phyloP scores from a whole-genome alignment of 2,888 invertebrate species.

The Agrilus cyanescens region DNA sequence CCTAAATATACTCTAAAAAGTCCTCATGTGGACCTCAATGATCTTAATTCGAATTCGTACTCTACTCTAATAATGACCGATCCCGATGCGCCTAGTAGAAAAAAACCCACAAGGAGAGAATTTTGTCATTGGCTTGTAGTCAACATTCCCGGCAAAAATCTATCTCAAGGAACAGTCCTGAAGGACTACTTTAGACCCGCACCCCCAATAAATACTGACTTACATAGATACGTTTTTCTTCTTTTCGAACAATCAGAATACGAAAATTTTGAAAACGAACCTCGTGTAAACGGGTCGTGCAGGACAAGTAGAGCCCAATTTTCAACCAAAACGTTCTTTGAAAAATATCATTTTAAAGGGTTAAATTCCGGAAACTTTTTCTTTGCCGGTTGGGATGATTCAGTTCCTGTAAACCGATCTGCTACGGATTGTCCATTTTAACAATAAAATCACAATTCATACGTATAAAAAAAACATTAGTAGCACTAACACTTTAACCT shows the following conservation, averaged over 20 bases:
- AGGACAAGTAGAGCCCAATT: slow-evolving; percentile 35
- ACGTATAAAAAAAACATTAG: no score
- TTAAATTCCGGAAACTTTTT: slow-evolving; percentile 53
- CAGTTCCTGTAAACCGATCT: slow-evolving; percentile 31
- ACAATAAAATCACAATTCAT: no score
- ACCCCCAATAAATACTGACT: slow-evolving; percentile 57
- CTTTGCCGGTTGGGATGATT: slow-evolving; percentile 47
- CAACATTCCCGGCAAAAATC: slow-evolving; percentile 54
- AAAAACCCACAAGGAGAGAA: slow-evolving; percentile 55
- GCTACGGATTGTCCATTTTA: not conserved
- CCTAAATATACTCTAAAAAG: slow-evolving; percentile 58
- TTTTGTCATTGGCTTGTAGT: slow-evolving; percentile 70
- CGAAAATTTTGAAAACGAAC: slow-evolving; percentile 24
- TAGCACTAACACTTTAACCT: no score
- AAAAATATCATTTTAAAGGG: slow-evolving; percentile 44
- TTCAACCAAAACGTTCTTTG: slow-evolving; percentile 42
- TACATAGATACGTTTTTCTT: slow-evolving; percentile 61
- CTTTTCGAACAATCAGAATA: slow-evolving; percentile 54
- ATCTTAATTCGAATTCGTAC: slow-evolving; percentile 41
- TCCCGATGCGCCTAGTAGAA: slow-evolving; percentile 66
- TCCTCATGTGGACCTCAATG: slow-evolving; percentile 53
- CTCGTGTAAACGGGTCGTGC: slow-evolving; percentile 7
- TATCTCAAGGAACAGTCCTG: slow-evolving; percentile 50
- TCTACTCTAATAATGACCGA: slow-evolving; percentile 57
- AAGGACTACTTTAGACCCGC: slow-evolving; percentile 56